phyloP scores from a whole-genome alignment of 2,113 vertebrate species.

The Lathamus discolor region DNA sequence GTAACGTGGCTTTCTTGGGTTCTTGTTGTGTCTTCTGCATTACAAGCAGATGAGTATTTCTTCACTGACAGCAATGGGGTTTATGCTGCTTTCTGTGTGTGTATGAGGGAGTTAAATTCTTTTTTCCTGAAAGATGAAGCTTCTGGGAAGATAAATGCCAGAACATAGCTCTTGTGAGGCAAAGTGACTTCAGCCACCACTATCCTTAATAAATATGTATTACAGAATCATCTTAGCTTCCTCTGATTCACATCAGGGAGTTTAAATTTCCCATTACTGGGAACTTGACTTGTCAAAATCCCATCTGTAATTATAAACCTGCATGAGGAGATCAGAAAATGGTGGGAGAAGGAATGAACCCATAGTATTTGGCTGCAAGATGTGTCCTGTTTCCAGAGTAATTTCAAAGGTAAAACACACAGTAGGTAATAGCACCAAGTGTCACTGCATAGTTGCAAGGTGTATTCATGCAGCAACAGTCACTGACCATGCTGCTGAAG shows the following conservation, averaged over 20 bases:
- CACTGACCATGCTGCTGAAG: not conserved
- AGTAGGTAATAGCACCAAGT: not conserved
- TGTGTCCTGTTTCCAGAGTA: not conserved
- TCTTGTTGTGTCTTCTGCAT: not conserved
- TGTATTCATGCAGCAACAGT: not conserved
- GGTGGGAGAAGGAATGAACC: not conserved
- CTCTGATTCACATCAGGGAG: conserved; percentile 33
- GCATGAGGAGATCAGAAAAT: not conserved
- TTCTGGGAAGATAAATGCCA: conserved; percentile 2
- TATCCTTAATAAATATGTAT: conserved; percentile 46
- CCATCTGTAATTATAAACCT: conserved; percentile 45
- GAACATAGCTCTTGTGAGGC: not conserved
- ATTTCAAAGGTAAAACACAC: not conserved
- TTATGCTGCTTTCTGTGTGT: not conserved
- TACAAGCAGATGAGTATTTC: not conserved
- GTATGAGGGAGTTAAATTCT: not conserved
- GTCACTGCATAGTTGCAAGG: not conserved
- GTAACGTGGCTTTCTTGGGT: not conserved
- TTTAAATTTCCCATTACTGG: conserved; percentile 52
- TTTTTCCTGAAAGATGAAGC: conserved; percentile 13
- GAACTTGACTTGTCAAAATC: conserved; percentile 40
- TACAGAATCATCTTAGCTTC: not conserved
- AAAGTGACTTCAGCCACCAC: conserved; percentile 33
- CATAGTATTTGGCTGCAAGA: not conserved
- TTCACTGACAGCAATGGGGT: not conserved